Evolutionary conservation across 92 coral and sea anemone genomes (phyloP), one percentile per base, ranked within the genome.

Genomic region (Zoanthus gigantus): DNA sequence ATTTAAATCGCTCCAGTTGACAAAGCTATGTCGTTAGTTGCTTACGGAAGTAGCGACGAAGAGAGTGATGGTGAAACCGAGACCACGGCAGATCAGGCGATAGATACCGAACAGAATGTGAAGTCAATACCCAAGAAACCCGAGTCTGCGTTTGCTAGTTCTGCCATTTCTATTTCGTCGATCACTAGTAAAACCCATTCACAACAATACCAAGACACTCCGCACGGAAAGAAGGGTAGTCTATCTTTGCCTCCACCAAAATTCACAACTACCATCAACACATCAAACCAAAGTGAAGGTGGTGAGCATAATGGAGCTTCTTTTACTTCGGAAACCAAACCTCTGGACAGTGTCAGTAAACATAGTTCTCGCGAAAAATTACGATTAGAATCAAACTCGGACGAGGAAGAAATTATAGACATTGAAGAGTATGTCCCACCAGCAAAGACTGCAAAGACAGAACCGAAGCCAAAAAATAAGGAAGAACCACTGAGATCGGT

Each of bases 11-110:
- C 12, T 14, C n/a, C 14, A 9, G 31, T 15, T 34, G 61, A 46
- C 87, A 78, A 71, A 12, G 56, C 5, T 50, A 96, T 96, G 98
- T 96, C 98, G 37, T 92, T 96, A 23, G 98, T 96, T 71, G 96
- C 98, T 6, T 96, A 96, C 76, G 98, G 87, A 42, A 95, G 93
- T 73, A 96, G 98, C 75, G 98, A 91, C n/a, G 98, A 93, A 74
- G 98, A 91, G 44, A 90, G 94, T 13, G 89, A 90, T n/a, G 68
- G 71, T 56, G 93, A 69, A 75, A 68, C 1, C 87, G 90, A 71
- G 90, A 71, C 56, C 9, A 23, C 56, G 7, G 87, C 44, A 61
- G 53, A 60, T 30, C 34, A 12, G 29, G 31, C 50, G 1, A 12
- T 30, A 32, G 6, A 9, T 23, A 16, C 7, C 5, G 85, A 63